Conservation (phyloP, 2,113 vertebrate species). For the Rutilus rutilus region DNA sequence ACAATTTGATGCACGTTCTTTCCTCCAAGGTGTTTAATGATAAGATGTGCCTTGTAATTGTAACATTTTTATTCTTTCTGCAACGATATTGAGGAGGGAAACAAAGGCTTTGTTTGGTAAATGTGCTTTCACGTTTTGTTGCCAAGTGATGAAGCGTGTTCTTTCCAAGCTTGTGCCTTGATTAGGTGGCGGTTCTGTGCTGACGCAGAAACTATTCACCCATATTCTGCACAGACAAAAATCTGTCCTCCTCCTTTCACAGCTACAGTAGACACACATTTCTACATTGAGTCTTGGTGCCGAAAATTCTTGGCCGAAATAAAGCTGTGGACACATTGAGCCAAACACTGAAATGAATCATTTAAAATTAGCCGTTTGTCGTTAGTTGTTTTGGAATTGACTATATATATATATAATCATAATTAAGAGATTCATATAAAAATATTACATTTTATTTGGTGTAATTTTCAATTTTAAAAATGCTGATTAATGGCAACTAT, state of each 20-base stretch:
- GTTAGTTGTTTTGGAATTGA: too few species aligned
- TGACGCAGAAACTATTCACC: slow-evolving; percentile 40
- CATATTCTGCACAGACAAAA: slow-evolving; percentile 22
- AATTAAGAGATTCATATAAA: not conserved
- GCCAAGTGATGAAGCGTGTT: slow-evolving; percentile 45
- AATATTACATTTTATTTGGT: not conserved
- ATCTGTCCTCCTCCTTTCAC: not conserved
- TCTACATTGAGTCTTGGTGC: not conserved
- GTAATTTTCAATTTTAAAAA: not conserved
- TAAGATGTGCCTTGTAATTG: slow-evolving; percentile 11
- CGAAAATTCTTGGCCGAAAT: not conserved
- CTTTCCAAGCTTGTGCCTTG: slow-evolving; percentile 33
- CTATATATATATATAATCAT: not conserved
- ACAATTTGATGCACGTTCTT: not conserved
- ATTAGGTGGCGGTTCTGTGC: slow-evolving; percentile 16
- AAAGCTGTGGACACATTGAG: not conserved
- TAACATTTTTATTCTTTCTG: not conserved
- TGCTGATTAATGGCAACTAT: not conserved
- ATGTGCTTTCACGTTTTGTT: slow-evolving; percentile 11
- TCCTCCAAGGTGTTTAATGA: slow-evolving; percentile 18
- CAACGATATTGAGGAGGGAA: not conserved
- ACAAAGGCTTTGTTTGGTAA: slow-evolving; percentile 28
- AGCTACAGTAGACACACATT: not conserved
- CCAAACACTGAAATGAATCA: not conserved
- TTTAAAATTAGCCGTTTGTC: not conserved